Evolutionary conservation across 2,797 vertebrate species (phyloP).

Genomic region (Eulemur rubriventer): DNA sequence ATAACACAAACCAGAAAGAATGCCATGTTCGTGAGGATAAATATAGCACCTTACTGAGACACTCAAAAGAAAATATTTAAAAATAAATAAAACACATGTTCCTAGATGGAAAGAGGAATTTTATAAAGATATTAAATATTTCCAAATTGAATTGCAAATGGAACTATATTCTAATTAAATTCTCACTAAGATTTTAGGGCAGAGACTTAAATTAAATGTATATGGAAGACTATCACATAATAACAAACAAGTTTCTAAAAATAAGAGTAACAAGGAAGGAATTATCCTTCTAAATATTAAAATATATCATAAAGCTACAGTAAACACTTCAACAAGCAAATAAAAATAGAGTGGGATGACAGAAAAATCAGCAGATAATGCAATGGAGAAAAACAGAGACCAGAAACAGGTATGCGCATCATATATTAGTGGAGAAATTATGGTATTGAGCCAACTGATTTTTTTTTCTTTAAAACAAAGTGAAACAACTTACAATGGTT

Average conservation of each 20-base stretch:
- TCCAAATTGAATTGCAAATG: not conserved
- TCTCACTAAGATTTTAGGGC: not conserved
- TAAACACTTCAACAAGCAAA: not conserved
- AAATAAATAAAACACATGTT: not conserved
- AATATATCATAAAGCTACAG: not conserved
- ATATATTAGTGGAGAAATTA: not conserved
- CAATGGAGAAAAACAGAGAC: not conserved
- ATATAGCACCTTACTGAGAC: not conserved
- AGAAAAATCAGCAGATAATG: not conserved
- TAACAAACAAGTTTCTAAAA: constrained; percentile 22
- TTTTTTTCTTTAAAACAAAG: not conserved
- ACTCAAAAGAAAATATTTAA: not conserved
- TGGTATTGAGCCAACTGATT: not conserved
- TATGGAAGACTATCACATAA: not conserved
- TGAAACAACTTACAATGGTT: not conserved
- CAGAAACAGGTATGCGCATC: not conserved
- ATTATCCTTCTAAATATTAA: constrained; percentile 35
- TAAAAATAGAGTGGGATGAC: not conserved
- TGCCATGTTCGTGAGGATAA: not conserved
- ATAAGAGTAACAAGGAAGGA: not conserved
- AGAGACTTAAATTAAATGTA: not conserved
- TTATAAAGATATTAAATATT: not conserved
- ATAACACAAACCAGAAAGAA: not conserved
- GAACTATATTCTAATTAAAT: constrained; percentile 35
- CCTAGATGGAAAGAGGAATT: not conserved